These are phyloP conservation scores for Pitta sordida DNA, from an alignment of 2,113 vertebrate species.

Conservation along the genomic window DNA sequence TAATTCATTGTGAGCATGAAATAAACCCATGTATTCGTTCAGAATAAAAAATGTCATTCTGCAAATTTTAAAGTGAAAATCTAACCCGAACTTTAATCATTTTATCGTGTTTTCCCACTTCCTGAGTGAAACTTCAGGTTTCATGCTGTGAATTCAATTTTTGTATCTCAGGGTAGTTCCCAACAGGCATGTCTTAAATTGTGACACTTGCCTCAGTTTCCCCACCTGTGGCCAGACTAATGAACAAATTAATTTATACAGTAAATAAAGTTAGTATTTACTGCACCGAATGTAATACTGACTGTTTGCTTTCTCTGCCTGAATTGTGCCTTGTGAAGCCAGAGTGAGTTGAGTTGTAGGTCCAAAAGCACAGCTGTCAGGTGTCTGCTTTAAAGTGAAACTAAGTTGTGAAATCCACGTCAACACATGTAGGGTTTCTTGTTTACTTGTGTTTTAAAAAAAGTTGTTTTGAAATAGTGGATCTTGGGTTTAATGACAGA, in stretches of 20 bases:
- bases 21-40: background rate
- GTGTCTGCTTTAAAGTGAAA: background rate
- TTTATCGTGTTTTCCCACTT: background rate
- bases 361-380: background rate
- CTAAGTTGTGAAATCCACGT: background rate
- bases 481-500: background rate
- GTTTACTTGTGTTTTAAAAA: background rate
- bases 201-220: background rate
- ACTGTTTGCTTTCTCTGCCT: background rate
- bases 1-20: background rate
- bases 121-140: background rate
- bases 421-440: accelerated
- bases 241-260: background rate
- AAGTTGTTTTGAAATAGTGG: background rate
- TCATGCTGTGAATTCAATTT: background rate
- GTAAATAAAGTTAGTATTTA: background rate
- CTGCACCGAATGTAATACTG: background rate
- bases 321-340: background rate
- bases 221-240: background rate
- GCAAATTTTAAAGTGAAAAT: background rate
- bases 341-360: background rate
- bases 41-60: background rate
- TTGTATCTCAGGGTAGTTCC: background rate
- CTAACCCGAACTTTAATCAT: accelerated
- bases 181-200: background rate